These are phyloP conservation scores for Toxonevra muliebris DNA, from an alignment of 2,888 invertebrate species.

Conservation along the genomic window DNA sequence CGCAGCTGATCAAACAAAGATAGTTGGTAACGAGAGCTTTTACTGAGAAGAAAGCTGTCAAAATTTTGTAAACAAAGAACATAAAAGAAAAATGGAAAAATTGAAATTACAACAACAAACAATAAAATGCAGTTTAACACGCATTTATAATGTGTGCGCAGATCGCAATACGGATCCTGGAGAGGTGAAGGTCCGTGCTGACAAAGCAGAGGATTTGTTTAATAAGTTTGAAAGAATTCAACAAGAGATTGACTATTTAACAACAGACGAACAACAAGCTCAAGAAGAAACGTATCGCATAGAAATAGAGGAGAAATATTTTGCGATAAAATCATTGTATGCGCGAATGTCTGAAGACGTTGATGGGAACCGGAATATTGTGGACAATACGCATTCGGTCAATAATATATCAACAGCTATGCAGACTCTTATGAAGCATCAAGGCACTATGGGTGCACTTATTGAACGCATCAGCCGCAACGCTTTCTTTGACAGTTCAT, in stretches of 20 bases:
- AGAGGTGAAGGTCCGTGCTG: no score
- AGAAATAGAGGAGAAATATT: slow-evolving; percentile 25
- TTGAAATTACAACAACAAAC: no score
- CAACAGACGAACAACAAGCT: not conserved
- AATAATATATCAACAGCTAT: slow-evolving; percentile 19
- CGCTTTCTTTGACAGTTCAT: not conserved
- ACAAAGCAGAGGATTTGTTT: no score
- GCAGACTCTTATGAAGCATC: slow-evolving; percentile 22
- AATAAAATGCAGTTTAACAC: no score
- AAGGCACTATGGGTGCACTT: slow-evolving; percentile 14
- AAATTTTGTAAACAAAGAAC: no score
- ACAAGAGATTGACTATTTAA: not conserved
- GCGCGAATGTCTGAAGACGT: not conserved
- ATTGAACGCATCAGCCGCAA: slow-evolving; percentile 6
- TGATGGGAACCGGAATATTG: not conserved
- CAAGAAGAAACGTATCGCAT: slow-evolving; percentile 23
- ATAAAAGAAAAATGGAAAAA: no score
- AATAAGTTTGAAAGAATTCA: not conserved
- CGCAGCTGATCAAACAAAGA: no score
- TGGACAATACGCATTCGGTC: not conserved
- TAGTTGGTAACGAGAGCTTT: no score
- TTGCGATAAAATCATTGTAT: slow-evolving; percentile 19
- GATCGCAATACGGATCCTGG: no score
- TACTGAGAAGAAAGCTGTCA: no score
- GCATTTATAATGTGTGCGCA: no score